Evolutionary conservation across 2,797 vertebrate species (phyloP).

Genomic region (Leucoraja ocellata): DNA sequence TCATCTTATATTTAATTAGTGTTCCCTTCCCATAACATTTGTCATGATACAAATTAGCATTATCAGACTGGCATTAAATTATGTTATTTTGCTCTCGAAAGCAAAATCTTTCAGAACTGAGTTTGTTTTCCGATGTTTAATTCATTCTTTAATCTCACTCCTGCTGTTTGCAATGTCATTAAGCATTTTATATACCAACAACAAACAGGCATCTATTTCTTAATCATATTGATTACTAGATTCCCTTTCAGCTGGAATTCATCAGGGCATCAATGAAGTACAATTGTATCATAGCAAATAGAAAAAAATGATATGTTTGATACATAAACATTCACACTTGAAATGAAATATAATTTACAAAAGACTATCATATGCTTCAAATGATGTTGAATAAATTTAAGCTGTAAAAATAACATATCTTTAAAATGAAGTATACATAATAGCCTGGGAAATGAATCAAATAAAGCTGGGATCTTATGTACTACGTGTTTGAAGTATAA

Average conservation of each 20-base stretch:
- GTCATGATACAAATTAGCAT: constrained; percentile 21
- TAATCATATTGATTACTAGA: constrained; percentile 24
- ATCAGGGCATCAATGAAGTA: constrained; percentile 5
- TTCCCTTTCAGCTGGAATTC: not conserved
- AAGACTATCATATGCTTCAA: not conserved
- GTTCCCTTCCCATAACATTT: not conserved
- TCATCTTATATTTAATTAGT: not conserved
- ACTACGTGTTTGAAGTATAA: too few relatives aligned
- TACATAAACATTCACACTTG: not conserved
- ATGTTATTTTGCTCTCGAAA: not conserved
- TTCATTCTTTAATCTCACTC: constrained; percentile 27
- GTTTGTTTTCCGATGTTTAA: constrained; percentile 23
- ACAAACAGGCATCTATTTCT: constrained; percentile 8
- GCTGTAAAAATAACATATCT: not conserved
- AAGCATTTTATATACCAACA: constrained; percentile 19
- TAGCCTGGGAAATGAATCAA: not conserved
- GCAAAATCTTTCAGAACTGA: constrained; percentile 5
- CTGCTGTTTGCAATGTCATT: constrained; percentile 20
- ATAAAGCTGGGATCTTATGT: too few relatives aligned
- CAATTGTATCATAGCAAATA: not conserved
- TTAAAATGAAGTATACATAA: not conserved
- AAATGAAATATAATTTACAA: not conserved
- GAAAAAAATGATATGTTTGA: not conserved
- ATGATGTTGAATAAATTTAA: constrained; percentile 6
- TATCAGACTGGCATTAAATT: not conserved